Evolutionary conservation across 2,797 vertebrate species (phyloP).

Genomic region (Telmatherina bonti): DNA sequence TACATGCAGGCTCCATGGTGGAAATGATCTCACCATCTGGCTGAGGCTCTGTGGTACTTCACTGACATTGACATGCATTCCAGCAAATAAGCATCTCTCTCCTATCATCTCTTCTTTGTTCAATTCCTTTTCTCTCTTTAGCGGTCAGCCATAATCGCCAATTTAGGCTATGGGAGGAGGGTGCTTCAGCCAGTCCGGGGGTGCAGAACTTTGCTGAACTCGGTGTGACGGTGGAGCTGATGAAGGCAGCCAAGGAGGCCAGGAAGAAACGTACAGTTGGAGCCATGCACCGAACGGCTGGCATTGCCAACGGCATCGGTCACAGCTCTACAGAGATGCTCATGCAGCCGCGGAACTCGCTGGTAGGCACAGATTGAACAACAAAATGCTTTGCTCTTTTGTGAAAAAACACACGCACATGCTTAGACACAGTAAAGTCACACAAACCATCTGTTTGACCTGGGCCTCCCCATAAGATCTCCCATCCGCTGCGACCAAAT

Average conservation of each 20-base stretch:
- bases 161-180: constrained; percentile 85
- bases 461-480: constrained; percentile 30
- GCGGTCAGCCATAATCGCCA: constrained; percentile 83
- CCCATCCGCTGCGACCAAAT: constrained; percentile 52
- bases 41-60: constrained; percentile 65
- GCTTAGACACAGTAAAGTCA: constrained; percentile 57
- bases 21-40: constrained; percentile 78
- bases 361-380: constrained; percentile 72
- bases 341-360: constrained; percentile 80
- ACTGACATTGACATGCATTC: constrained; percentile 71
- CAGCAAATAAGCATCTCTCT: constrained; percentile 63
- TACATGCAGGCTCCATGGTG: constrained; percentile 62
- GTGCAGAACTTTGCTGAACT: constrained; percentile 84
- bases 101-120: constrained; percentile 56
- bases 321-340: constrained; percentile 86
- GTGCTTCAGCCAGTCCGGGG: constrained; percentile 77
- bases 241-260: constrained; percentile 82
- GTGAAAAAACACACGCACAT: constrained; percentile 42
- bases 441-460: constrained; percentile 53
- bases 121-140: constrained; percentile 63
- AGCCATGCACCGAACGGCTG: constrained; percentile 83
- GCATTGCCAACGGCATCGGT: constrained; percentile 83
- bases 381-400: constrained; percentile 19
- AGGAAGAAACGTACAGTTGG: constrained; percentile 79
- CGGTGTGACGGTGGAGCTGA: constrained; percentile 84